Base-by-base conservation (phyloP, 2,888 invertebrate genomes). In the Microctonus aethiopoides region DNA sequence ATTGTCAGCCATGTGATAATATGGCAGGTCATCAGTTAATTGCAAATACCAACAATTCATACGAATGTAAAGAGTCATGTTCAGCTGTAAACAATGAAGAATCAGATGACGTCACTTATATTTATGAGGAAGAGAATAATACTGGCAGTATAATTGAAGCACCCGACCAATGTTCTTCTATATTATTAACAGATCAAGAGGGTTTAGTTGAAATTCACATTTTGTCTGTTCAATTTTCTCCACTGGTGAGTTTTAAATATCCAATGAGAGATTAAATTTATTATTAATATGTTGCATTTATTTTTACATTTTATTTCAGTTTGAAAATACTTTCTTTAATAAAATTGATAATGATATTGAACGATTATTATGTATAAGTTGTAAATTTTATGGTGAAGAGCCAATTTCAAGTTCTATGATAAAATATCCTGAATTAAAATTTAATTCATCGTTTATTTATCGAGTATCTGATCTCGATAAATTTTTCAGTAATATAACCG, bases 151-250 rank as follows among this genome's bases (percentile, higher is more conserved):
- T 4, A 9, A 16, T 10, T 2, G 3, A 13, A 24, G 34, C n/a
- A 6, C 20, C 32, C 32, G 20, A 32, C 2, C 74, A 70, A 51
- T 67, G 73, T 10, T 76, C 72, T 66, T 80, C 80, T 5, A 61
- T 80, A 32, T 69, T 79, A 9, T 77, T 81, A 24, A 74, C 74
- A 0, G 74, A 80, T 11, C 77, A 76, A 10, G 79, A 83, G 70
- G 83, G 80, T 24, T 71, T 83, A 39, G 36, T 84, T 52, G 83
- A 84, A 72, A 70, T 84, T 62, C 83, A 83, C 32, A 76, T 83
- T 16, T 52, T 78, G 13, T 76, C 74, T 5, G 68, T 84, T 5
- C 80, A 80, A 34, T 76, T 83, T 9, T 79, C 80, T 0, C 75
- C 78, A 20, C 75, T 75, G 56, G 84, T 84, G 66, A 78, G 77